Evolutionary conservation across 2,113 vertebrate species (phyloP), one percentile per base, ranked within the genome.

Genomic region (Oxygymnocypris stewartii): DNA sequence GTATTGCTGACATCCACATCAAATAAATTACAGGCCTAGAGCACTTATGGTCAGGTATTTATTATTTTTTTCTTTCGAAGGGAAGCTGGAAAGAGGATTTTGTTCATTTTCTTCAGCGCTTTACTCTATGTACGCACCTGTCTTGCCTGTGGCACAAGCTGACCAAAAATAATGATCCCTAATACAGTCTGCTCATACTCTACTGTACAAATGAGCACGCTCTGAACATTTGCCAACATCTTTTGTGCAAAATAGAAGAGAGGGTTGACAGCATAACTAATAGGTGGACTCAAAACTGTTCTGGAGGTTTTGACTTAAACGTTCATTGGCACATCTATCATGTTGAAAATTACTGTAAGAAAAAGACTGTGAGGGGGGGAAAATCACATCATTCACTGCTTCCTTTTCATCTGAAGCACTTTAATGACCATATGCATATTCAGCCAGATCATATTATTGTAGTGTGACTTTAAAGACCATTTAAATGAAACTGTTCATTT

Each of bases 11-110:
- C 90, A 91, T 87, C 73, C 85, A 89, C 83, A 76, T 90, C 84
- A 92, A 87, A 92, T 87, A 91, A 91, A 93, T 91, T 89, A 93
- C 37, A 93, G 93, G 79, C 86, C 87, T 57, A n/a, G 28, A 79
- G 77, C 81, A 88, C 86, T 91, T 85, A 86, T 89, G 90, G 91
- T 91, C 85, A 84, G 89, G 69, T 82, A 69, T 82, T 65, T 0
- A 0, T 82, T 20, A 54, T 76, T 90, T 89, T 35, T 82, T 65
- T 85, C 31, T 20, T 74, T 37, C 13, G 10, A 69, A 23, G 35
- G 40, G 77, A 79, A 63, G 40, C 31, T 25, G n/a, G 49, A 44
- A 18, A 28, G 63, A 74, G 65, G 42, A 20, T 79, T 79, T 71
- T 61, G 37, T 76, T 75, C 16, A 40, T 88, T 76, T 76, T 86